Evolutionary conservation across 2,888 invertebrate species (phyloP).

Genomic region (Polydrusus cervinus): DNA sequence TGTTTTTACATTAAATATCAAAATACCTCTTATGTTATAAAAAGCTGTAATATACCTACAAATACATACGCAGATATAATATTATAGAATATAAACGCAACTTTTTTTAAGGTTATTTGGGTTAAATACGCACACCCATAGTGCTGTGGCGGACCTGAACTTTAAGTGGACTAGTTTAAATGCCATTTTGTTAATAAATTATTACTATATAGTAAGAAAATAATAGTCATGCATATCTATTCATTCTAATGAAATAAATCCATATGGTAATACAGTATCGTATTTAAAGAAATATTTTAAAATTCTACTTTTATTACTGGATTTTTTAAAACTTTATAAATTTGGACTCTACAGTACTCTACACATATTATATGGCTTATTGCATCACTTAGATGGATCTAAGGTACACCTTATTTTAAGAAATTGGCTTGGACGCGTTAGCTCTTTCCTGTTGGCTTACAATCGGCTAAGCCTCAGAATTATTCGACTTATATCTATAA

Average conservation of each 20-base stretch:
- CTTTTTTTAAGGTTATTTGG: conserved; percentile 31
- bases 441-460: too few species aligned
- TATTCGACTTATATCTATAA: too few species aligned
- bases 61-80: not conserved
- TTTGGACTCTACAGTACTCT: too few species aligned
- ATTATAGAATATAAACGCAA: conserved; percentile 7
- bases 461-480: too few species aligned
- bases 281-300: not conserved
- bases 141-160: conserved; percentile 34
- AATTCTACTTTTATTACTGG: too few species aligned
- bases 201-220: conserved; percentile 7
- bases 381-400: too few species aligned
- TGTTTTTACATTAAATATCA: too few species aligned
- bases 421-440: too few species aligned
- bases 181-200: conserved; percentile 30
- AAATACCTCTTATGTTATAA: too few species aligned
- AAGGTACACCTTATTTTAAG: too few species aligned
- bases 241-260: not conserved
- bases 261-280: not conserved
- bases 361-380: too few species aligned
- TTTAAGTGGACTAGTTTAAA: conserved; percentile 29
- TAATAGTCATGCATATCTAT: conserved; percentile 9
- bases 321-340: too few species aligned
- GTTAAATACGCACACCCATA: conserved; percentile 37
- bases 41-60: not conserved